Percentiles rank a stretch among this genome's conserved stretches.
Evolutionary conservation across 35 echinoderm and acorn worm species (phyloP).

Genomic region (Holothuria glaberrima): DNA sequence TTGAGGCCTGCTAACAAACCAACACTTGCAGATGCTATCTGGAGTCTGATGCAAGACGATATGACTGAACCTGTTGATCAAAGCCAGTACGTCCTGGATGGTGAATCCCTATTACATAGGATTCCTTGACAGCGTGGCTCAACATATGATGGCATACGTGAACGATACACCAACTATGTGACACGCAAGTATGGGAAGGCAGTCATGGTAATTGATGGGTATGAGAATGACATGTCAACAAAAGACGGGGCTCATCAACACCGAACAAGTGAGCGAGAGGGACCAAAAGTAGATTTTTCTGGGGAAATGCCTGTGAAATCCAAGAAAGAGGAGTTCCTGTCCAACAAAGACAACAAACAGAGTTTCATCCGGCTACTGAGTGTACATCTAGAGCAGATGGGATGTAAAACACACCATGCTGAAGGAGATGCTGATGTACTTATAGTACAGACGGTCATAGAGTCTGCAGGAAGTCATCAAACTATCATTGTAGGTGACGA

Average conservation of each 20-base stretch:
- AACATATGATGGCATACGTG: neutral
- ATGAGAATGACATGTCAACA: conserved; percentile 51
- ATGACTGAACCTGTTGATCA: conserved; percentile 8
- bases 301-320: conserved; percentile 28
- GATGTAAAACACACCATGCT: conserved; percentile 53
- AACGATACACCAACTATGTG: too few species aligned
- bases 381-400: conserved; percentile 53
- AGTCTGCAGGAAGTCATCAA: neutral
- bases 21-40: conserved; percentile 67
- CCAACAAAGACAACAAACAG: conserved; percentile 68
- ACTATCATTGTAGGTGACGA: conserved; percentile 48
- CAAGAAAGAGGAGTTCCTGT: conserved; percentile 74
- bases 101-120: conserved; percentile 16
- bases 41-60: conserved; percentile 24
- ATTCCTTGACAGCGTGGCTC: conserved; percentile 1
- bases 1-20: conserved; percentile 54
- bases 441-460: conserved; percentile 52
- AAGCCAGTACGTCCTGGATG: conserved; percentile 52
- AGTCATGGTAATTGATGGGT: conserved; percentile 77
- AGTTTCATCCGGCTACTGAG: conserved; percentile 58
- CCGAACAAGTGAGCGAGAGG: neutral
- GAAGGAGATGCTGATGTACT: conserved; percentile 63
- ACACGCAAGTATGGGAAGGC: conserved; percentile 5
- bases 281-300: conserved; percentile 39
- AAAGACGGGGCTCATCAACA: conserved; percentile 55